Conservation (phyloP, 2,888 invertebrate species). For the Gisinianus flammeolus region DNA sequence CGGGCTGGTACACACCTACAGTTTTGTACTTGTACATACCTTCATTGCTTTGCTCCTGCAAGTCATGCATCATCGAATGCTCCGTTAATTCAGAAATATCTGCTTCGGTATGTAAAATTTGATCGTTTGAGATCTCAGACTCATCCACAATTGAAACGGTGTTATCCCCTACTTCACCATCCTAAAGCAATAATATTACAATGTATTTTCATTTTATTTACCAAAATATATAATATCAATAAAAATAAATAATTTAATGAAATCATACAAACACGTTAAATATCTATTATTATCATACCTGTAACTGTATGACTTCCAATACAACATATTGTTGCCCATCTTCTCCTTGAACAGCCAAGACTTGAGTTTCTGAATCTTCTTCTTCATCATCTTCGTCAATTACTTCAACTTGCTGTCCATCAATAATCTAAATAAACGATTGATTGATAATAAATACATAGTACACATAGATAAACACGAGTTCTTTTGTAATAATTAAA, state of each 20-base stretch:
- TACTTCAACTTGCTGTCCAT: slow-evolving; percentile 63
- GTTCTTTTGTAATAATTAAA: no score
- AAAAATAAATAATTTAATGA: background rate
- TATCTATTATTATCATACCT: slow-evolving; percentile 58
- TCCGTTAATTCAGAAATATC: slow-evolving; percentile 59
- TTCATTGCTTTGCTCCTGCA: slow-evolving; percentile 38
- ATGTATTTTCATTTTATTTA: background rate
- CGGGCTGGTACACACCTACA: no score
- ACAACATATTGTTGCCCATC: slow-evolving; percentile 87
- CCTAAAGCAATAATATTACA: slow-evolving; percentile 55
- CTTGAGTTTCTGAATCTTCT: slow-evolving; percentile 67
- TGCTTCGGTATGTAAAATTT: slow-evolving; percentile 63
- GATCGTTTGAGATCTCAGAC: slow-evolving; percentile 62
- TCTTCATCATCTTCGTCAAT: slow-evolving; percentile 63
- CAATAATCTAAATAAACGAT: slow-evolving; percentile 58
- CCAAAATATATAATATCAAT: background rate
- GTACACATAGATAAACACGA: no score
- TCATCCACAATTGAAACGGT: slow-evolving; percentile 65
- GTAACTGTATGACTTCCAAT: slow-evolving; percentile 83
- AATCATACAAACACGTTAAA: background rate
- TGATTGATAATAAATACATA: no score
- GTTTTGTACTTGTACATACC: slow-evolving; percentile 17
- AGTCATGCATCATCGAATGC: slow-evolving; percentile 59
- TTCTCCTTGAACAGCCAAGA: slow-evolving; percentile 72
- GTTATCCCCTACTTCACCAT: slow-evolving; percentile 61